Evolutionary conservation across 2,797 vertebrate genomes (phyloP), one percentile per base, ranked within the genome.

Genomic region (Siniperca scherzeri): DNA sequence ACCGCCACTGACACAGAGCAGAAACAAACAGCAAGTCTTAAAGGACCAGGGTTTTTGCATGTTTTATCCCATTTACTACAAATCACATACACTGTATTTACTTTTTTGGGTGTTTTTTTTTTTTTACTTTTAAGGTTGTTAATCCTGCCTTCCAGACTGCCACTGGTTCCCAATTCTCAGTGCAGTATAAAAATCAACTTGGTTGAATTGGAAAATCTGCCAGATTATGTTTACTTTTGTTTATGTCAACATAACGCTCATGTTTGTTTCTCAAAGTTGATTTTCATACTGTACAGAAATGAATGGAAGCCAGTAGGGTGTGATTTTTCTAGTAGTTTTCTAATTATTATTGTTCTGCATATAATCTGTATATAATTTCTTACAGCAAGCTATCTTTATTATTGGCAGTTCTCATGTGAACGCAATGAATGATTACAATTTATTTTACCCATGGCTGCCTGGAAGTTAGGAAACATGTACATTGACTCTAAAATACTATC

Each of bases 11-110:
- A 75, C 88, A 74, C 72, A 70, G 53, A 84, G 79, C 76, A 64
- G 42, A 86, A 77, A 84, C 60, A 80, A 86, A 75, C 70, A 87
- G 89, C 75, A 44, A 46, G 73, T 85, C 65, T 62, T 40, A 64
- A 80, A 77, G n/a, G 59, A 78, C 44, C 38, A 50, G 17, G 60
- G 40, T 11, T 50, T 69, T 65, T 60, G 7, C 50, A 42, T 46
- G 36, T 56, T 78, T 73, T 19, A 52, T 19, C 52, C 27, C 25
- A 55, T 74, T 72, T 70, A 30, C 21, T 21, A 22, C 5, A 36
- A 77, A 62, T 75, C 4, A 36, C 2, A 62, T 38, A 3, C 8
- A 50, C 6, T 50, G n/a, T 2, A 9, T 30, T 48, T 52, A 46
- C 30, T 30, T 30, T 30, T 30, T 30, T 30, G 30, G 30, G 3